Evolutionary conservation across 2,797 vertebrate genomes (phyloP).

Genomic region (Coccyzus lansbergi): DNA sequence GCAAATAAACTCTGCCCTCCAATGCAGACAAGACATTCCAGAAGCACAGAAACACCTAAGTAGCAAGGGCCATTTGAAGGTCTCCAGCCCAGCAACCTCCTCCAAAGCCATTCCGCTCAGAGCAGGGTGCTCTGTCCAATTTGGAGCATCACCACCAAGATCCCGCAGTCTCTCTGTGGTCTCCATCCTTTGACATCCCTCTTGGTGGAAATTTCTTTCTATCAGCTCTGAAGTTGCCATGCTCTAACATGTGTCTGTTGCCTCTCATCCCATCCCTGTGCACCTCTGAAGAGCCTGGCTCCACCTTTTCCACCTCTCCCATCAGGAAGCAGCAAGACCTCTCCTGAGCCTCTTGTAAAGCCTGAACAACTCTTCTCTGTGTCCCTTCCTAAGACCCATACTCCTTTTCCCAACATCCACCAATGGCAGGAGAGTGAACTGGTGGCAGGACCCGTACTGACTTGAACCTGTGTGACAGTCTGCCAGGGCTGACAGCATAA

Average conservation of each 20-base stretch:
- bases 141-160: not conserved
- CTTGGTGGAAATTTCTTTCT: not conserved
- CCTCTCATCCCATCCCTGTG: not conserved
- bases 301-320: not conserved
- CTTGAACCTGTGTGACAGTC: not conserved
- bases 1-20: not conserved
- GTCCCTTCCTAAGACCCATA: not conserved
- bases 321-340: not conserved
- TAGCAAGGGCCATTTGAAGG: not conserved
- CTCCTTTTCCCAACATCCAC: not conserved
- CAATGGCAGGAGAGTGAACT: not conserved
- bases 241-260: rapidly evolving
- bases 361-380: not conserved
- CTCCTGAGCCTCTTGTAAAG: not conserved
- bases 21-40: not conserved
- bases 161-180: not conserved
- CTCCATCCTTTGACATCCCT: not conserved
- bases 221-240: not conserved
- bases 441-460: not conserved
- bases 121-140: not conserved
- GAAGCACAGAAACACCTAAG: not conserved
- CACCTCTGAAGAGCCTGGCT: not conserved
- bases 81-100: not conserved
- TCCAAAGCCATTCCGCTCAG: not conserved
- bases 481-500: not conserved